Conservation (phyloP, 2,888 invertebrate species). For the Leistus spinibarbis region DNA sequence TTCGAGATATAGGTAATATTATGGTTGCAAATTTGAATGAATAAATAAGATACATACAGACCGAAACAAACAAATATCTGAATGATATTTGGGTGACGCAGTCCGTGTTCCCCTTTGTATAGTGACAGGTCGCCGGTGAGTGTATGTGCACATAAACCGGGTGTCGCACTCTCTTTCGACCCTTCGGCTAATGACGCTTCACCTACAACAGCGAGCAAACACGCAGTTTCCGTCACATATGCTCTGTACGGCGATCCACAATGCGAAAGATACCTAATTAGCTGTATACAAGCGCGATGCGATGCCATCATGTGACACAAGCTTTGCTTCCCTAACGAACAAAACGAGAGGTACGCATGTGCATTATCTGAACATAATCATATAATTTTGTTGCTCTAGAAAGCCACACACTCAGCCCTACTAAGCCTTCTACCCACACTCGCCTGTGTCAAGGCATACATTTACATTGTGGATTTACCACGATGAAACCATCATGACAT, state of each 20-base stretch:
- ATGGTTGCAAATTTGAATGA: no score
- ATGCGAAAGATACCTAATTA: conserved; percentile 3
- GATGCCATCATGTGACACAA: neutral
- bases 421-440: neutral
- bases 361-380: neutral
- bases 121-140: neutral
- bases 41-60: no score
- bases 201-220: neutral
- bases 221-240: neutral
- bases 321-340: neutral
- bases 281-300: neutral
- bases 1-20: no score
- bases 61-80: neutral
- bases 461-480: neutral
- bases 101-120: neutral
- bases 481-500: neutral
- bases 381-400: neutral
- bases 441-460: neutral
- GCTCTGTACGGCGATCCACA: neutral
- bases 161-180: neutral
- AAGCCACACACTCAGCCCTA: neutral
- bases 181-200: neutral
- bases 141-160: neutral
- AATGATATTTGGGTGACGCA: neutral
- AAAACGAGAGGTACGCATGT: neutral